A percentile compares a stretch with the other conserved stretches of the same genome.
These are phyloP conservation scores for Anas flavirostris DNA, from an alignment of 2,797 vertebrate species.

Conservation along the genomic window DNA sequence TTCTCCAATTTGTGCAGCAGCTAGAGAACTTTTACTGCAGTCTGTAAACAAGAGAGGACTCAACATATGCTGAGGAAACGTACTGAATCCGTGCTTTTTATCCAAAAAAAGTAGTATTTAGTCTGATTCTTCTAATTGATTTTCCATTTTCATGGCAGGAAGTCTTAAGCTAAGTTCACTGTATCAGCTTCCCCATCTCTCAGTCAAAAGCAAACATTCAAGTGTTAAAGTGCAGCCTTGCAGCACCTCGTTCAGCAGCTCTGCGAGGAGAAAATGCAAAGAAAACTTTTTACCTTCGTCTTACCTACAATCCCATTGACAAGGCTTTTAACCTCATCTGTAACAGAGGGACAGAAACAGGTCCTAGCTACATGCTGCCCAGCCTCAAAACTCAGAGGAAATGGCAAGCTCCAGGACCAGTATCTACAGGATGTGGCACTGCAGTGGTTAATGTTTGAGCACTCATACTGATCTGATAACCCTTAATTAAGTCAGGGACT, in stretches of 20 bases:
- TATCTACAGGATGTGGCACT: background rate
- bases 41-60: background rate
- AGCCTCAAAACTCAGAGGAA: background rate
- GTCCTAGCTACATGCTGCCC: background rate
- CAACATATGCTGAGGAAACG: rapidly evolving
- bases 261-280: background rate
- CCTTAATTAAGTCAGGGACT: background rate
- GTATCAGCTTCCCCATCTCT: background rate
- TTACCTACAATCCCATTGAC: background rate
- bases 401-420: background rate
- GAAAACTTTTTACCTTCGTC: background rate
- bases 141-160: background rate
- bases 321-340: background rate
- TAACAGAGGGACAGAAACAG: background rate
- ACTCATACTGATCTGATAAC: background rate
- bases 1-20: background rate
- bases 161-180: background rate
- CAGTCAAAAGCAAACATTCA: background rate
- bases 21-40: background rate
- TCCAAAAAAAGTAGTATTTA: background rate
- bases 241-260: background rate
- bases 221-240: background rate
- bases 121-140: background rate
- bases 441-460: background rate
- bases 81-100: rapidly evolving